Evolutionary conservation across 2,113 vertebrate species (phyloP).

Genomic region (Phalacrocorax carbo): DNA sequence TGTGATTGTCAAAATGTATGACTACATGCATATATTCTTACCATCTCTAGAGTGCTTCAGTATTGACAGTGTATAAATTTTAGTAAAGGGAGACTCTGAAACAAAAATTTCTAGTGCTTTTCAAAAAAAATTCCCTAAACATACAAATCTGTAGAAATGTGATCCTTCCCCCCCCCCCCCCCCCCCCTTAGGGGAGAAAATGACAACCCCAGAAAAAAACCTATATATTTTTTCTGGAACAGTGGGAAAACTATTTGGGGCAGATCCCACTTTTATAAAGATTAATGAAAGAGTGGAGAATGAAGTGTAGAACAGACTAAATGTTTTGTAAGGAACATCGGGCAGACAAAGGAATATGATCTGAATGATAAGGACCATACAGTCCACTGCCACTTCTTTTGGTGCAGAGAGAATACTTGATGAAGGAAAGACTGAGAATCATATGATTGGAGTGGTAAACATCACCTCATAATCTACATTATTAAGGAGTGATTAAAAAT

Average conservation of each 20-base stretch:
- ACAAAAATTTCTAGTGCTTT: not conserved
- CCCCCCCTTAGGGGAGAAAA: not conserved
- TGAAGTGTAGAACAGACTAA: not conserved
- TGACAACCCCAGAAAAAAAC: not conserved
- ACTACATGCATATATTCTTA: not conserved
- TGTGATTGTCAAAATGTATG: not conserved
- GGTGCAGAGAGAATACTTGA: not conserved
- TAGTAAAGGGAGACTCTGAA: not conserved
- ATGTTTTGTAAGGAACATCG: not conserved
- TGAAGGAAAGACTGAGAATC: not conserved
- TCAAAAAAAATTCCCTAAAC: not conserved
- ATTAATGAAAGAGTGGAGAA: not conserved
- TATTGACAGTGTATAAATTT: not conserved
- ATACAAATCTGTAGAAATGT: not conserved
- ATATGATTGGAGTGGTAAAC: not conserved
- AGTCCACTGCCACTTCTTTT: not conserved
- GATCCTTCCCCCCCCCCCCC: not conserved
- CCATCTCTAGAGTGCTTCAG: not conserved
- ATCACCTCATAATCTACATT: not conserved
- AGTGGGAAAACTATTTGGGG: not conserved
- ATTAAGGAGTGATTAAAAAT: not conserved
- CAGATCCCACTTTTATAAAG: not conserved
- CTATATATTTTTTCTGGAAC: not conserved
- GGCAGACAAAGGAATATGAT: not conserved
- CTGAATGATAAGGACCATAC: not conserved